Evolutionary conservation across 1,140 invertebrate genomes (phyloP).

Genomic region (Drosophila nannoptera): DNA sequence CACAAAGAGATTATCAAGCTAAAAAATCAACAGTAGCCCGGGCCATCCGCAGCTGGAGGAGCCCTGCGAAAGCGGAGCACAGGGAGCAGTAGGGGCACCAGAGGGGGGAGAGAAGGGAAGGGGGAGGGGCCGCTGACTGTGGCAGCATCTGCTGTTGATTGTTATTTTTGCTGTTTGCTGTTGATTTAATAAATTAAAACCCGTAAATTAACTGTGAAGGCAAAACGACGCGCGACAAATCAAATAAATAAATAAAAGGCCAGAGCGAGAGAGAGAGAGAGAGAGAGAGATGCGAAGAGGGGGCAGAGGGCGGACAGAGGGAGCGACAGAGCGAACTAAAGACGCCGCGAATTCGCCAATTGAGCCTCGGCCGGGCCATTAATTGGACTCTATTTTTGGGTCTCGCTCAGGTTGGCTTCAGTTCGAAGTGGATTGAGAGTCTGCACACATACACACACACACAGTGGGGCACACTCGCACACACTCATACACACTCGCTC

Average conservation of each 20-base stretch:
- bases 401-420: slow-evolving; percentile 8
- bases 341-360: slow-evolving; percentile 20
- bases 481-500: no score
- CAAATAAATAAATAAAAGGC: slow-evolving; percentile 57
- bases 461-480: no score
- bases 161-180: slow-evolving; percentile 47
- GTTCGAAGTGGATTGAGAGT: slow-evolving; percentile 4
- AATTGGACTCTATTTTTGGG: slow-evolving; percentile 40
- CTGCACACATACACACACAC: no score
- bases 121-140: background rate
- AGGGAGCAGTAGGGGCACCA: no score
- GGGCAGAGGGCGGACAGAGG: background rate
- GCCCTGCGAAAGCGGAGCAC: no score
- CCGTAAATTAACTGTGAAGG: slow-evolving; percentile 66
- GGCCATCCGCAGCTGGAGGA: background rate
- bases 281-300: slow-evolving; percentile 1
- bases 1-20: slow-evolving; percentile 57
- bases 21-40: slow-evolving; percentile 52
- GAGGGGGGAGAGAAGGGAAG: no score
- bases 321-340: background rate
- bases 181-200: slow-evolving; percentile 68
- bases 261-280: background rate
- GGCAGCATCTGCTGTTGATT: slow-evolving; percentile 51
- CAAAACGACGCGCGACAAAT: slow-evolving; percentile 65
- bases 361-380: slow-evolving; percentile 26